A percentile compares a stretch with the other conserved stretches of the same genome.
These are phyloP conservation scores for Cosmia pyralina DNA, from an alignment of 2,888 invertebrate genomes.

Conservation along the genomic window DNA sequence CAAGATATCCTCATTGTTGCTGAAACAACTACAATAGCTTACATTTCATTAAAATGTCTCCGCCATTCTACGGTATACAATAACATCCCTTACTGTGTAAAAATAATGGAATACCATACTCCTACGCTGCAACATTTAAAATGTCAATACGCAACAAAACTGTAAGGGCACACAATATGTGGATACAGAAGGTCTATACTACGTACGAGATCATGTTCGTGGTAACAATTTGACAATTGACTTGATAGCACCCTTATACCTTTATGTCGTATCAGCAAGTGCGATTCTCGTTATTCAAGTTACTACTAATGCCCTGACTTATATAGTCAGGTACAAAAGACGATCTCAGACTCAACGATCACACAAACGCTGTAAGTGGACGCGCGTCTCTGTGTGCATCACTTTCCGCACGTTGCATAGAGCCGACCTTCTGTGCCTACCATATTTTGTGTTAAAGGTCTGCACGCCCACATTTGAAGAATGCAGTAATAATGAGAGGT, in stretches of 20 bases:
- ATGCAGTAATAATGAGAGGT: constrained; percentile 74
- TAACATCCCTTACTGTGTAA: constrained; percentile 40
- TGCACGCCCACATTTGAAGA: constrained; percentile 59
- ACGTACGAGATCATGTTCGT: not conserved
- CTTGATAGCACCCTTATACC: too few relatives aligned
- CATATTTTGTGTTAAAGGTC: constrained; percentile 25
- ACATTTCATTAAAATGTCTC: constrained; percentile 49
- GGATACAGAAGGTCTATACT: not conserved
- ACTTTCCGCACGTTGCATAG: not conserved
- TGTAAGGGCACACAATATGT: constrained; percentile 7
- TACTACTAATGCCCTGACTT: not conserved
- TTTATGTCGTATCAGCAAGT: not conserved
- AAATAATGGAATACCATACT: constrained; percentile 39
- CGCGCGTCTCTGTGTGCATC: too few relatives aligned
- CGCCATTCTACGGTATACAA: constrained; percentile 36
- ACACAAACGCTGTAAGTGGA: not conserved
- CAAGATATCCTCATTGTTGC: constrained; percentile 35
- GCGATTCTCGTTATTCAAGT: not conserved
- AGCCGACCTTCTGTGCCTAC: constrained; percentile 5
- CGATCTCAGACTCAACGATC: not conserved
- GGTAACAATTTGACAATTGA: not conserved
- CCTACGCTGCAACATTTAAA: constrained; percentile 55
- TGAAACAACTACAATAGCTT: constrained; percentile 37
- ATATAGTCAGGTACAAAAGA: not conserved
- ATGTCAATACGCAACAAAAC: constrained; percentile 51